phyloP scores from a whole-genome alignment of 2,888 invertebrate genomes.

The Calliphora vomitoria region DNA sequence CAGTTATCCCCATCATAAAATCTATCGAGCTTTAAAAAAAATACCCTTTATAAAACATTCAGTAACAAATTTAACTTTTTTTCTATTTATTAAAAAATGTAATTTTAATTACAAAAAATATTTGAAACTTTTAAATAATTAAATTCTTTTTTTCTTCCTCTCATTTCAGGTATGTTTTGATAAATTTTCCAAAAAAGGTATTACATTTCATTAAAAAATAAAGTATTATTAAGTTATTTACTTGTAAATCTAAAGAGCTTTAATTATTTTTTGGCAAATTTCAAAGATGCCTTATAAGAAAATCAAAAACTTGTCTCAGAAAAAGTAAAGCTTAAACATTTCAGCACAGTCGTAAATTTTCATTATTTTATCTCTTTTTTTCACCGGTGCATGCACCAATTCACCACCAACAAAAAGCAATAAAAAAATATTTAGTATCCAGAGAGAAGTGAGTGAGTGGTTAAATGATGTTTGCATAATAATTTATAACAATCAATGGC shows the following conservation, averaged over 20 bases:
- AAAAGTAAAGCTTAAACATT: no score
- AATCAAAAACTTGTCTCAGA: not conserved
- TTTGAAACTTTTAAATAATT: not conserved
- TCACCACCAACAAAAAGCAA: slow-evolving; percentile 15
- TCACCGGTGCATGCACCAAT: slow-evolving; percentile 50
- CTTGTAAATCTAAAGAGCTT: no score
- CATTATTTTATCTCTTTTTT: slow-evolving; percentile 9
- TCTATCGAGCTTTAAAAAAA: no score
- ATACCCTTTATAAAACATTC: no score
- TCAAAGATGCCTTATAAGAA: not conserved
- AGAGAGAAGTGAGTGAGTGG: slow-evolving; percentile 11
- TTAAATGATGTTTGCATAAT: slow-evolving; percentile 64
- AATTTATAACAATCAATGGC: slow-evolving; percentile 71
- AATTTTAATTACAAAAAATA: no score
- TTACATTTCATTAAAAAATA: not conserved
- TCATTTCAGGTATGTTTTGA: slow-evolving; percentile 36
- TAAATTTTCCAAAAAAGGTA: slow-evolving; percentile 13
- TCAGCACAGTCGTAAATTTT: not conserved
- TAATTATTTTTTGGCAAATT: no score
- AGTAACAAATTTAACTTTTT: no score
- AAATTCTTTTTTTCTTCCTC: not conserved
- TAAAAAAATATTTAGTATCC: not conserved
- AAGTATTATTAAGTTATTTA: no score
- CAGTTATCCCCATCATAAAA: no score
- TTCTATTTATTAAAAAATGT: no score